phyloP scores from a whole-genome alignment of 2,797 vertebrate genomes.

The Phataginus tricuspis region DNA sequence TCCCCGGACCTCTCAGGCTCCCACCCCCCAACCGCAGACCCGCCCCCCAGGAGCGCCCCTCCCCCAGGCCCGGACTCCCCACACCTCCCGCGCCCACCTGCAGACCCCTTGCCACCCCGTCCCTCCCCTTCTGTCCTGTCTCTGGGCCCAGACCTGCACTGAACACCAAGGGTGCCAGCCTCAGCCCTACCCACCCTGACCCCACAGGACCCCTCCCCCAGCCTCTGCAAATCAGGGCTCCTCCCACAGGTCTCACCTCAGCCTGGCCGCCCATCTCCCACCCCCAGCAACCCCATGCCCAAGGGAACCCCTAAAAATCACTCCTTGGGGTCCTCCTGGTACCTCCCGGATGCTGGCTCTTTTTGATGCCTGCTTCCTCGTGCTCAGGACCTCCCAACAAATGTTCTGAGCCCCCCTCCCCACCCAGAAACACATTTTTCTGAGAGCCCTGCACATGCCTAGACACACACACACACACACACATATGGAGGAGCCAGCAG shows the following conservation, averaged over 20 bases:
- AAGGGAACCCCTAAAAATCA: conserved; percentile 46
- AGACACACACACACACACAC: background rate
- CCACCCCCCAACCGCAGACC: background rate
- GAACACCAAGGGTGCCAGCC: background rate
- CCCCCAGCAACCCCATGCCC: background rate
- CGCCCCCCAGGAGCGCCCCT: background rate
- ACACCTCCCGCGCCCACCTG: background rate
- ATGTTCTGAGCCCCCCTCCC: background rate
- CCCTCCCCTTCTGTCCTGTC: background rate
- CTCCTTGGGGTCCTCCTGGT: background rate
- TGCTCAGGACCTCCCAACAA: background rate
- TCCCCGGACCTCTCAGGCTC: background rate
- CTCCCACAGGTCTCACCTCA: background rate
- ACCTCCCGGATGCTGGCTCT: background rate
- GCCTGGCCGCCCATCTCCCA: background rate
- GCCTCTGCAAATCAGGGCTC: background rate
- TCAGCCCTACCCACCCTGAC: background rate
- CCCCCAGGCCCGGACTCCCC: background rate
- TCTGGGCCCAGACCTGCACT: background rate
- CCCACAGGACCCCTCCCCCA: background rate
- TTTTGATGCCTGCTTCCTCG: background rate
- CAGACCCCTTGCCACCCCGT: background rate
- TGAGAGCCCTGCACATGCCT: background rate
- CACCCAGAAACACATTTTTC: background rate
- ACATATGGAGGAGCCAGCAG: background rate